Evolutionary conservation across 2,797 vertebrate genomes (phyloP), one percentile per base, ranked within the genome.

Genomic region (Capromys pilorides): DNA sequence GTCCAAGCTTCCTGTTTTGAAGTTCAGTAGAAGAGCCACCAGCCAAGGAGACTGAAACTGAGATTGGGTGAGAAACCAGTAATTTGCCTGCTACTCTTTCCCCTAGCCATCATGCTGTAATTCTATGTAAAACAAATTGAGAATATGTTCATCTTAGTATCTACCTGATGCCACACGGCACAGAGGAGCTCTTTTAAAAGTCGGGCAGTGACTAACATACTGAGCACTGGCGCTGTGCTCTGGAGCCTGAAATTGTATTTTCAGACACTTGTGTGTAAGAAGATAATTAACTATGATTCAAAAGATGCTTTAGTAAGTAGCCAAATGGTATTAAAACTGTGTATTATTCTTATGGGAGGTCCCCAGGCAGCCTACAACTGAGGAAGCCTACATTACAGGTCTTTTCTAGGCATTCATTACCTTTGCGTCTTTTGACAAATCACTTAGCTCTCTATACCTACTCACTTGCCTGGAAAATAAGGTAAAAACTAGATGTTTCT

Each of bases 341-440:
- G 19, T 26, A 26, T 28, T 75, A 31, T 86, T 81, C 78, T 75
- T 51, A 33, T 41, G 24, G 24, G 33, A 31, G 28, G 14, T 22
- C 36, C 59, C 24, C 14, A 7, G 61, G 19, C 39, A 16, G 54
- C 61, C 31, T 12, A 28, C 45, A 45, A 10, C 12, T 36, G 39
- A 92, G 33, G 33, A 84, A 79, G 82, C 66, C 22, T 2, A 49
- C 54, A 12, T 49, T 54, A 41, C 1, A 21, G 28, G 0, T 91
- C 92, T 66, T 88, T 33, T 39, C 28, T 33, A 28, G 49, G n/a
- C 28, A 33, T 24, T 81, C 45, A 18, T 59, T 86, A 2, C 89
- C 90, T 95, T 84, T 78, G 54, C 77, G 88, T 39, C 51, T 94
- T 92, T 87, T 87, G 33, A 82, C 66, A 59, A 67, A 62, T 91